Percentiles rank a stretch among this genome's conserved stretches.
Evolutionary conservation across 2,113 vertebrate genomes (phyloP).

Genomic region (Labeo catla): DNA sequence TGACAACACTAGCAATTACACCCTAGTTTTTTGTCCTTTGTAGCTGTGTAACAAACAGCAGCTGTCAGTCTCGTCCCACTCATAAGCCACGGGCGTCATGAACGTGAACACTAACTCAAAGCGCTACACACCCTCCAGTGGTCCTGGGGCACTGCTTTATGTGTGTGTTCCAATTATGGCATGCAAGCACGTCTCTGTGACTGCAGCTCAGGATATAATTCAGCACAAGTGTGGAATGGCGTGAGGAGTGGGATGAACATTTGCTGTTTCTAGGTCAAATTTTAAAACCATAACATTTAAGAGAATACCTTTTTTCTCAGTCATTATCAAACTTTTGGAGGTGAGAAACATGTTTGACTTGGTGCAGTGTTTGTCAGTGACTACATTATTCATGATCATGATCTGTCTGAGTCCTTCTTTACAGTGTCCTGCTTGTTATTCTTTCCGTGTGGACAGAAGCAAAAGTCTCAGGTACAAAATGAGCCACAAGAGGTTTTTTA

Average conservation of each 20-base stretch:
- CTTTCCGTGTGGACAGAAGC: neutral
- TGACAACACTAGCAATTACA: conserved; percentile 25
- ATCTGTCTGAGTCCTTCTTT: neutral
- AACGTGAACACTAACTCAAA: conserved; percentile 36
- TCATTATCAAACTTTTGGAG: neutral
- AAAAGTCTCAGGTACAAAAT: neutral
- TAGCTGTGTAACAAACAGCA: conserved; percentile 27
- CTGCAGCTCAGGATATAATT: conserved; percentile 25
- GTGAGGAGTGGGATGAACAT: neutral
- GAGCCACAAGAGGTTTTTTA: neutral
- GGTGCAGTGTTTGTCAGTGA: neutral
- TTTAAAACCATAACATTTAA: neutral
- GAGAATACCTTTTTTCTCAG: neutral
- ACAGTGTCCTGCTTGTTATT: neutral
- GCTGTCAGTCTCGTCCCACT: conserved; percentile 43
- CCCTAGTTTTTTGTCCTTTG: conserved; percentile 16
- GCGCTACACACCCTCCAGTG: conserved; percentile 14
- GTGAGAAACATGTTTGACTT: neutral
- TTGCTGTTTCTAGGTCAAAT: conserved; percentile 28
- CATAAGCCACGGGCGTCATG: neutral
- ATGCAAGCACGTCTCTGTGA: conserved; percentile 14
- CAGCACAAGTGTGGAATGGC: neutral
- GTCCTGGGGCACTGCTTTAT: conserved; percentile 6
- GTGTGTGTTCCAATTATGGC: conserved; percentile 37
- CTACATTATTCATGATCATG: neutral